Percentiles rank a stretch among this genome's conserved stretches.
Conservation (phyloP, 2,797 vertebrate species). For the Labeo calbasu region DNA sequence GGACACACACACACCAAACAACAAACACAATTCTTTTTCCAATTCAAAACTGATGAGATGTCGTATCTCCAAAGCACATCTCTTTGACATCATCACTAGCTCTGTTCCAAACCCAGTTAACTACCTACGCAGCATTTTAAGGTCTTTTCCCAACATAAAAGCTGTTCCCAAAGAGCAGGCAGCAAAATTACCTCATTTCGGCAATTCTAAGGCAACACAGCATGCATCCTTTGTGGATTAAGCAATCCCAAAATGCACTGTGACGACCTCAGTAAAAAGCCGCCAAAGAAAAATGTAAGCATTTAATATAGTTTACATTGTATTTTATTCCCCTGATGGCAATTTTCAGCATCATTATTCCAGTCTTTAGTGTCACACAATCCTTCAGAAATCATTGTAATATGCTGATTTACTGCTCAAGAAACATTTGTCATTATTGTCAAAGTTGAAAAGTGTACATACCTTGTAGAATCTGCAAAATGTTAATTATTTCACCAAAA, state of each 20-base stretch:
- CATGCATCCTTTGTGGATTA: not conserved
- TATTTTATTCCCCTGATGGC: not conserved
- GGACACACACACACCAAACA: not conserved
- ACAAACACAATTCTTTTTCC: not conserved
- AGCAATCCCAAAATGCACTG: constrained; percentile 5
- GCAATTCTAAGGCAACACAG: not conserved
- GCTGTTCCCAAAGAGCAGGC: not conserved
- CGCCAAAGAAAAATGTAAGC: not conserved
- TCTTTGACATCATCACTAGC: not conserved
- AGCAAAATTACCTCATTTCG: not conserved
- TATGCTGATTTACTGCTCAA: not conserved
- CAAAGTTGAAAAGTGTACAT: not conserved
- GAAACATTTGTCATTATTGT: not conserved
- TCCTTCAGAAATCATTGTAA: not conserved
- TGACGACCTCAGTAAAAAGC: not conserved
- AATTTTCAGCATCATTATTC: not conserved
- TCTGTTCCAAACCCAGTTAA: not conserved
- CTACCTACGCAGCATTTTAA: not conserved
- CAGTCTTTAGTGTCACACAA: not conserved
- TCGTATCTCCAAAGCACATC: not conserved
- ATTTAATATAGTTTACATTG: not conserved
- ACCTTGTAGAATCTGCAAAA: no score
- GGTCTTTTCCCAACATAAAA: not conserved
- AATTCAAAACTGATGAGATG: not conserved
- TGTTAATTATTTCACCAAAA: no score